Conservation (phyloP, 2,113 vertebrate genomes). For the Pachycephala philippinensis region DNA sequence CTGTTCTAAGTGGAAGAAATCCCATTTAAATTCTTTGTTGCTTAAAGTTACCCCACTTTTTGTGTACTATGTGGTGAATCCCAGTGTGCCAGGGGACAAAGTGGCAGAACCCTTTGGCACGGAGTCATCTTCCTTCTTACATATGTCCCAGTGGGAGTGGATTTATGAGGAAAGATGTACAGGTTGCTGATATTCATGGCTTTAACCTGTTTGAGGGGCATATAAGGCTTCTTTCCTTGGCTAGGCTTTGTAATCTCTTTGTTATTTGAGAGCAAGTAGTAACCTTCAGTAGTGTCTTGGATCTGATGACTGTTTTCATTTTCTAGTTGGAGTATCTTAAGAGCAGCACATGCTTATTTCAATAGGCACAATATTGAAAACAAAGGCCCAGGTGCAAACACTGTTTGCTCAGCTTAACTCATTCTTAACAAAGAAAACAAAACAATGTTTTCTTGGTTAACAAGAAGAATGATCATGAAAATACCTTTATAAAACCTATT, state of each 20-base stretch:
- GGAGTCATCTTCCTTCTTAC: background rate
- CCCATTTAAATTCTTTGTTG: background rate
- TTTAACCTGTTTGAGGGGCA: background rate
- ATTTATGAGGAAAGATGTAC: background rate
- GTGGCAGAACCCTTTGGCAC: background rate
- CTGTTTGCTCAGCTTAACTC: background rate
- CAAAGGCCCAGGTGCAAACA: background rate
- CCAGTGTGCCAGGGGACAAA: background rate
- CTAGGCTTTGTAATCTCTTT: accelerated
- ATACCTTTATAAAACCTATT: background rate
- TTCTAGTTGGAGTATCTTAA: background rate
- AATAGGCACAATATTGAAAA: background rate
- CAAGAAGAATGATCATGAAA: accelerated
- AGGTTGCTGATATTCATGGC: accelerated
- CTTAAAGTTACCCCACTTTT: background rate
- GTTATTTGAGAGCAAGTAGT: background rate
- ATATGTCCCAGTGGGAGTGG: no score
- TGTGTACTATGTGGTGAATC: accelerated
- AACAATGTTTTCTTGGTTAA: accelerated
- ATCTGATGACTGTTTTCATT: background rate
- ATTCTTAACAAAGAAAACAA: background rate
- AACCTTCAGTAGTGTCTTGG: background rate
- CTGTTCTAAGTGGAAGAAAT: background rate
- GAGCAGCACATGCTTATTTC: background rate
- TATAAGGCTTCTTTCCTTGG: background rate